Evolutionary conservation across 1,140 invertebrate genomes (phyloP), one percentile per base, ranked within the genome.

Genomic region (Pogonomyrmex barbatus): DNA sequence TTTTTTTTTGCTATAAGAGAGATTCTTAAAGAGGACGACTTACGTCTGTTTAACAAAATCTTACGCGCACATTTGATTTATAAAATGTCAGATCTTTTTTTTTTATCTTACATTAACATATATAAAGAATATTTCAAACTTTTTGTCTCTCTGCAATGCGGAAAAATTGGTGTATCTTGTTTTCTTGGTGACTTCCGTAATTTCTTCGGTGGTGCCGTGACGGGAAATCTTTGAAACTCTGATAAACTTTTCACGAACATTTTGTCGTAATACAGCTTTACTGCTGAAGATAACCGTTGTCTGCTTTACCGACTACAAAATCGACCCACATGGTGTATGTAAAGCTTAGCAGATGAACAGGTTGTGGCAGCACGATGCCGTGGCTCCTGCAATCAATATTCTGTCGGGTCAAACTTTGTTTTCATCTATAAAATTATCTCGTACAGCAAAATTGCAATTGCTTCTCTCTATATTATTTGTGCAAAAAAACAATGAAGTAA

Each of bases 291-390:
- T 83, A 83, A 75, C 17, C 30, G 50, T 36, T 39, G 50, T 50
- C 79, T 83, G 68, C 68, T 56, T 83, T 83, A 83, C 68, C 79
- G 79, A 75, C 79, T 75, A 60, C 36, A 73, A 73, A 47, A 73
- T 83, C 56, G 79, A 75, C 60, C 36, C 42, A 47, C 5, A 24
- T 52, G 17, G n/a, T 60, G 45, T 62, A 5, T 5, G 24, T n/a
- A 39, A 83, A 60, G 68, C 60, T 73, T 60, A 47, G 42, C 79
- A 24, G 14, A 33, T 45, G 42, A 75, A 62, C 30, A 30, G 30
- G 50, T 73, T 14, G 79, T 10, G 79, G 79, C 79, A 83, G 79
- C 79, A 83, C 79, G 10, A 39, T 60, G n/a, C 68, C 24, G 14
- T 30, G 36, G 4, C 33, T 60, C 14, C 9, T 39, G 33, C 30